A percentile compares a stretch with the other conserved stretches of the same genome.
phyloP scores from a whole-genome alignment of 2,113 vertebrate species.

The Oceanodroma tethys region DNA sequence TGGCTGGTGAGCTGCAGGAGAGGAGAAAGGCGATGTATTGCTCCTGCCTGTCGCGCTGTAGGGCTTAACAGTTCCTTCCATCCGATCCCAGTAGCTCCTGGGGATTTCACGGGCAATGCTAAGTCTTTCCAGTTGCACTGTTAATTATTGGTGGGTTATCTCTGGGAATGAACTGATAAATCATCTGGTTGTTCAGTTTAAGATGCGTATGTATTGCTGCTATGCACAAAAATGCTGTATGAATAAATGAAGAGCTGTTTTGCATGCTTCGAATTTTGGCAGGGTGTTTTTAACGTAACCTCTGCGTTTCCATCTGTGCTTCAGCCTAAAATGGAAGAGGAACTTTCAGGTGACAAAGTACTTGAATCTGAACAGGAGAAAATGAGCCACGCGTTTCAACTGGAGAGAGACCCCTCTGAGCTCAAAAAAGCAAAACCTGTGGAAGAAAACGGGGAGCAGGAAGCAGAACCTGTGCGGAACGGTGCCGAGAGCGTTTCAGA shows the following conservation, averaged over 20 bases:
- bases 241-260: accelerated
- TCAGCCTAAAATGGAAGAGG: constrained; percentile 79
- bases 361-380: constrained; percentile 75
- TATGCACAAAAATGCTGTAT: accelerated
- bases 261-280: accelerated
- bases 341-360: constrained; percentile 73
- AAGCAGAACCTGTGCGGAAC: constrained; percentile 83
- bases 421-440: constrained; percentile 47
- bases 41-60: neutral
- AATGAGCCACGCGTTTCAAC: constrained; percentile 66
- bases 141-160: neutral
- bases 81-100: neutral
- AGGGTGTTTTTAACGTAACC: neutral
- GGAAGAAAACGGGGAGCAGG: constrained; percentile 89
- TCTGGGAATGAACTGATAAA: neutral
- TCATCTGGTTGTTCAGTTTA: neutral
- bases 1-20: neutral
- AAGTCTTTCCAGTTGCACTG: neutral
- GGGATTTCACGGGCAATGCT: neutral
- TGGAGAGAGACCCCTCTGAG: constrained; percentile 65
- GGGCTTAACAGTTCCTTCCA: neutral
- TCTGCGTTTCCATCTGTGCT: neutral
- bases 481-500: constrained; percentile 84
- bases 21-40: neutral
- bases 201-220: neutral